Base-by-base conservation (phyloP, 2,888 invertebrate species). In the Xestobium rufovillosum region DNA sequence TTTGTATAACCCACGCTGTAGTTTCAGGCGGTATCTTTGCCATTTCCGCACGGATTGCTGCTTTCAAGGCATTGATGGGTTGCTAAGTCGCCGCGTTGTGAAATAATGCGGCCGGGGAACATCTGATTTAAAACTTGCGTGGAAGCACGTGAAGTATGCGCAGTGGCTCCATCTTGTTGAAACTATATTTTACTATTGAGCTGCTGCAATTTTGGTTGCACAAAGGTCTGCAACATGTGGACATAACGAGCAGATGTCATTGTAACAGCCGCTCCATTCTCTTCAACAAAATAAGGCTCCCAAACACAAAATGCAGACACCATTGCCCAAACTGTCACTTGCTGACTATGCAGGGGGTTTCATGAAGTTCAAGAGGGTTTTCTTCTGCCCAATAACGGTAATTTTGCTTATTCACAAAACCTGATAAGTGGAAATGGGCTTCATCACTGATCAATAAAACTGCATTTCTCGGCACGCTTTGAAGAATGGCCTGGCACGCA, bases 361-460 rank as follows among this genome's bases (percentile, higher is more conserved):
- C 23, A 19, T 19, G 23, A 19, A 19, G 23, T 19, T 19, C n/a
- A 6, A 8, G 23, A 19, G 23, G 23, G n/a, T 19, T 19, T 19
- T 19, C 23, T 19, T 8, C 23, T 19, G n/a, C 23, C 23, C 23
- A 19, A n/a, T 19, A 19, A 19, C 23, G 23, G 23, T 19, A 19
- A 19, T 19, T 19, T 19, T 19, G 23, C 23, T 19, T 19, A 19
- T 19, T 35, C 15, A 29, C 34, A 12, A 12, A 13, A 3, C 34
- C 34, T 14, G 26, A 34, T 4, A 34, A 4, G 14, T 34, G 34
- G 14, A 34, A 34, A 26, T 34, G 34, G 9, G 34, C 34, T 34
- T 34, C 32, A 12, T 34, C 34, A 19, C 34, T 34, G 6, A 26
- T 12, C 34, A 15, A 26, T 13, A 26, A 27, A 13, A 34, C 14